Evolutionary conservation across 2,888 invertebrate species (phyloP), one percentile per base, ranked within the genome.

Genomic region (Rhimphoctona megacephalus): DNA sequence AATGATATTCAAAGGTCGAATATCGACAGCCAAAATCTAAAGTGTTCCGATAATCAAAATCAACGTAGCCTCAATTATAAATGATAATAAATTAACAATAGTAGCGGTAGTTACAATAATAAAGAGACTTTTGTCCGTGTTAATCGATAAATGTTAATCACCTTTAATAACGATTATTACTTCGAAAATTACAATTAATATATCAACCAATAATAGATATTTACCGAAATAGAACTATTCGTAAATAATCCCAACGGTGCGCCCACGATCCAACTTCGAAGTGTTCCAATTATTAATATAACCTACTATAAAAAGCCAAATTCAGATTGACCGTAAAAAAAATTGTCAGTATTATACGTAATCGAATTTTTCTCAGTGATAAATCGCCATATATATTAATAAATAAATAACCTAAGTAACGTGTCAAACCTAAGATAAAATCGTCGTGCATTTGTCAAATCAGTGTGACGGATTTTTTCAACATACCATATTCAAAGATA

Each of bases 31-130:
- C 86, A 86, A 86, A 86, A 86, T 86, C 81, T 78, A 84, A 86
- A 86, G 86, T 86, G 86, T 84, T 86, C 81, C 81, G 54, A 84
- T 83, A 86, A 86, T 86, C 86, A 86, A 86, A 86, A 86, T 86
- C 86, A n/a, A 86, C 46, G 73, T 86, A 84, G 83, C 78, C 83
- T 86, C 78, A 73, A 81, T 84, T 54, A 70, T 52, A 70, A 25
- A 54, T 43, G 66, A 84, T 66, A 81, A 52, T 46, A 64, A 61
- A 61, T 30, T 25, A n/a, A 61, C n/a, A 73, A 82, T 69, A 54
- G 22, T 30, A 36, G 25, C 46, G 11, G 43, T 66, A 81, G 61
- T 64, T 39, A 39, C 9, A 64, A 70, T 49, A 78, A 57, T 39
- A 43, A 14, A 43, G 36, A 52, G 61, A 82, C 77, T 77, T 69